Percentiles rank a stretch among this genome's conserved stretches.
Evolutionary conservation across 2,113 vertebrate species (phyloP).

Genomic region (Sylvia atricapilla): DNA sequence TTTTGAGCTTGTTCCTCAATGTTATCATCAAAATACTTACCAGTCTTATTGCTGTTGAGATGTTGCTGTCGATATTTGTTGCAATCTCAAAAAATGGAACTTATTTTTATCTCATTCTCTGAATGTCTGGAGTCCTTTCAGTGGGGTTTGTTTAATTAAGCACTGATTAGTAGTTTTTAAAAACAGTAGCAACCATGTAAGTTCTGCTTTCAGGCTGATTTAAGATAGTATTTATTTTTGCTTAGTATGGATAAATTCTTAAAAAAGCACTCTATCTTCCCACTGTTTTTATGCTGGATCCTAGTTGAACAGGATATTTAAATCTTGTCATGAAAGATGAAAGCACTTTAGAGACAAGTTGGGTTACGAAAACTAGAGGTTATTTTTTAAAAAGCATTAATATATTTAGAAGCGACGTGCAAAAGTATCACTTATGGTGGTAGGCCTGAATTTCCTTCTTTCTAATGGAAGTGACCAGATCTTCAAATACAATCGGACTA

Average conservation of each 20-base stretch:
- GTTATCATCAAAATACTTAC: neutral
- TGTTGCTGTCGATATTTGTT: neutral
- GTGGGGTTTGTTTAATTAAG: neutral
- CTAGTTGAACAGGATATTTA: neutral
- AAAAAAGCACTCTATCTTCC: neutral
- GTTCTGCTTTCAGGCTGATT: neutral
- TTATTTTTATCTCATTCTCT: neutral
- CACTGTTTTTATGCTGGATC: neutral
- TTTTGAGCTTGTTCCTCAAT: neutral
- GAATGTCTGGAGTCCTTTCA: neutral
- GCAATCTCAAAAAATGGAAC: neutral
- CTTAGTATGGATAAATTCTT: neutral
- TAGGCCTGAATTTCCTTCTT: neutral
- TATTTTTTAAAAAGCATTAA: neutral
- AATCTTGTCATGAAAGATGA: neutral
- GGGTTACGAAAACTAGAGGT: neutral
- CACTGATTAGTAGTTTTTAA: neutral
- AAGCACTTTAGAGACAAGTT: neutral
- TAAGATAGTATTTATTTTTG: neutral
- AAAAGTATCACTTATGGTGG: neutral
- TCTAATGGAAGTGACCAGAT: neutral
- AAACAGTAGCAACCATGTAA: neutral
- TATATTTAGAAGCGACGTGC: neutral
- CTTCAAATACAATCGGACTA: neutral
- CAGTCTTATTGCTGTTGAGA: neutral